Evolutionary conservation across 2,888 invertebrate species (phyloP), one percentile per base, ranked within the genome.

Genomic region (Pyralis farinalis): DNA sequence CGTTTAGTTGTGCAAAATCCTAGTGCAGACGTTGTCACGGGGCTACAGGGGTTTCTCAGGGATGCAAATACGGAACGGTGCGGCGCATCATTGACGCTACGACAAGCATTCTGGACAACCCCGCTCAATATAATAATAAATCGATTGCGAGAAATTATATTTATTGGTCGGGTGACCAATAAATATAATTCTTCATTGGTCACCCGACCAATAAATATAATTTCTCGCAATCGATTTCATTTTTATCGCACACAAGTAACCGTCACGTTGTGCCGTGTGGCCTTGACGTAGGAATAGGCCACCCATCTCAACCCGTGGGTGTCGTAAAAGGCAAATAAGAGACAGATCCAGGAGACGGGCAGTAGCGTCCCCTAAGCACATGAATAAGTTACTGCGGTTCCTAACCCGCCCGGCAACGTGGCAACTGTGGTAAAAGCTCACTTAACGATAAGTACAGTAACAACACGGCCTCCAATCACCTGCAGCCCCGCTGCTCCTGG

Each of bases 151-250:
- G 54, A 0, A 49, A 51, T 27, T 44, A 46, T 11, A 45, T 55
- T 7, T 55, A 53, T 55, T 53, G 56, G 53, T 48, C 55, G 0
- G 39, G 40, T 0, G n/a, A n/a, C n/a, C n/a, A n/a, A n/a, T n/a
- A n/a, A n/a, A n/a, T n/a, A n/a, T n/a, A n/a, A n/a, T n/a, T n/a
- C n/a, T n/a, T n/a, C n/a, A n/a, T n/a, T n/a, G n/a, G n/a, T n/a
- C n/a, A 0, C 40, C 39, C 0, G 55, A 48, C 53, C 56, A 53
- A 55, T 53, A 55, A 7, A 55, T 45, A 11, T 46, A 44, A 27
- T 51, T 49, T 0, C 54, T 25, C 0, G 55, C 53, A 4, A 50
- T 6, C 1, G 8, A 9, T 35, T 58, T 62, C 29, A 40, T 54
- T 37, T 53, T 53, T 0, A 54, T 49, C 4, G 55, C 50, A 0